Percentiles rank a stretch among this genome's conserved stretches.
Evolutionary conservation across 2,888 invertebrate genomes (phyloP).

Genomic region (Drosophila bunnanda): DNA sequence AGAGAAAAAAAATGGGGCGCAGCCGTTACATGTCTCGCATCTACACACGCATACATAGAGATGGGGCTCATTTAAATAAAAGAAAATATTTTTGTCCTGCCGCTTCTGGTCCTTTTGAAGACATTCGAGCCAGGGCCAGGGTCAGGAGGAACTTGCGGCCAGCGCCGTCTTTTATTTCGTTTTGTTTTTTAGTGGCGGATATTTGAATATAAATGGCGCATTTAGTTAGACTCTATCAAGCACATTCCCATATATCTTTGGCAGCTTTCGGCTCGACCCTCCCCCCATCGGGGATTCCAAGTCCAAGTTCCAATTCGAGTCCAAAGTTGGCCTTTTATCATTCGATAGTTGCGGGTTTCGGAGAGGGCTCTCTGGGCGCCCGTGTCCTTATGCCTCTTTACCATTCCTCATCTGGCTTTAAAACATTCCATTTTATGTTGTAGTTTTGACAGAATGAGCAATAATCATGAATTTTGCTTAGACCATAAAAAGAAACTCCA

Average conservation of each 20-base stretch:
- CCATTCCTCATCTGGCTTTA: conserved; percentile 77
- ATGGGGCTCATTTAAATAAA: conserved; percentile 77
- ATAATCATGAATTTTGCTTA: conserved; percentile 80
- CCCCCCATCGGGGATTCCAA: conserved; percentile 19
- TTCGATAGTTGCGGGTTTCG: conserved; percentile 63
- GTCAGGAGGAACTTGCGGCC: conserved; percentile 58
- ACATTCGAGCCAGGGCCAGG: conserved; percentile 10
- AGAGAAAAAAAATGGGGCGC: conserved; percentile 33
- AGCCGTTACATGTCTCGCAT: conserved; percentile 67
- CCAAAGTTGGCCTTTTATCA: conserved; percentile 48
- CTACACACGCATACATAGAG: conserved; percentile 50
- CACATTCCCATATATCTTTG: conserved; percentile 77
- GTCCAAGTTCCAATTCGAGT: conserved; percentile 27
- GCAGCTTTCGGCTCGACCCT: conserved; percentile 45
- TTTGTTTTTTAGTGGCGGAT: conserved; percentile 77
- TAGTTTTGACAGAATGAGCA: conserved; percentile 80
- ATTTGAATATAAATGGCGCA: conserved; percentile 81
- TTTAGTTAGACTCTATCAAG: conserved; percentile 82
- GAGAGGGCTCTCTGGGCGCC: conserved; percentile 25
- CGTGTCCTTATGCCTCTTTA: conserved; percentile 24
- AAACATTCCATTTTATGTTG: conserved; percentile 79
- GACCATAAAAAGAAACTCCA: conserved; percentile 64
- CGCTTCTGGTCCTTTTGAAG: conserved; percentile 60
- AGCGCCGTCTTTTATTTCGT: conserved; percentile 65
- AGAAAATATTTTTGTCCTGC: conserved; percentile 74